Percentiles rank a stretch among this genome's conserved stretches.
These are phyloP conservation scores for Drosophila paranaensis DNA, from an alignment of 2,888 invertebrate species.

Conservation along the genomic window DNA sequence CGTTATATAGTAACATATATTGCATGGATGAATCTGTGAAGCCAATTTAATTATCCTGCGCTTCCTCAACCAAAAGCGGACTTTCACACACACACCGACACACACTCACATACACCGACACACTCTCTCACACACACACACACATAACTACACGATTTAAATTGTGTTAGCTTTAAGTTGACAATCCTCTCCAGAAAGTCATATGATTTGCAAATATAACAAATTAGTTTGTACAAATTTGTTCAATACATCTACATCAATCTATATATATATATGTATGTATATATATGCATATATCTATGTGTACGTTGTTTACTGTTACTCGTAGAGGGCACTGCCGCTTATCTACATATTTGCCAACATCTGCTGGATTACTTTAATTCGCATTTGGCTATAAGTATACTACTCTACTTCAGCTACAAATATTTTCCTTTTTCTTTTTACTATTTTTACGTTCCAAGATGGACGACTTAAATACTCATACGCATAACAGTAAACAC, in stretches of 20 bases:
- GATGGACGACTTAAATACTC: not conserved
- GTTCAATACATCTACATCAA: conserved; percentile 35
- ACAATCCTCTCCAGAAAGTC: conserved; percentile 31
- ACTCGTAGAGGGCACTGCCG: not conserved
- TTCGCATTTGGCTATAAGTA: not conserved
- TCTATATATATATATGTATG: not conserved
- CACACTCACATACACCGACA: conserved; percentile 1
- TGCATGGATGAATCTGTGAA: conserved; percentile 13
- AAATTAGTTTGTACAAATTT: conserved; percentile 63
- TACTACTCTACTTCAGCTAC: not conserved
- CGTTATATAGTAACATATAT: conserved; percentile 25
- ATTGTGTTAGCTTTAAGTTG: conserved; percentile 56
- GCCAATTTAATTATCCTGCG: conserved; percentile 34
- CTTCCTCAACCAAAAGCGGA: conserved; percentile 45
- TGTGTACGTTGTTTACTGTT: not conserved
- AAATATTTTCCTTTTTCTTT: too few relatives aligned
- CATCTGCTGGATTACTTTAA: not conserved
- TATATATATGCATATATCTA: not conserved
- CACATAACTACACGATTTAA: conserved; percentile 31
- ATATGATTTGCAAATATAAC: conserved; percentile 63
- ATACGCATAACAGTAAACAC: conserved; percentile 3
- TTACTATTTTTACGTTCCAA: too few relatives aligned
- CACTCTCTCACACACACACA: conserved; percentile 9
- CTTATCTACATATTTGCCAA: not conserved
- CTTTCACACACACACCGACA: conserved; percentile 26